These are phyloP conservation scores for Nixonia krombeini DNA, from an alignment of 1,140 invertebrate species.

Conservation along the genomic window DNA sequence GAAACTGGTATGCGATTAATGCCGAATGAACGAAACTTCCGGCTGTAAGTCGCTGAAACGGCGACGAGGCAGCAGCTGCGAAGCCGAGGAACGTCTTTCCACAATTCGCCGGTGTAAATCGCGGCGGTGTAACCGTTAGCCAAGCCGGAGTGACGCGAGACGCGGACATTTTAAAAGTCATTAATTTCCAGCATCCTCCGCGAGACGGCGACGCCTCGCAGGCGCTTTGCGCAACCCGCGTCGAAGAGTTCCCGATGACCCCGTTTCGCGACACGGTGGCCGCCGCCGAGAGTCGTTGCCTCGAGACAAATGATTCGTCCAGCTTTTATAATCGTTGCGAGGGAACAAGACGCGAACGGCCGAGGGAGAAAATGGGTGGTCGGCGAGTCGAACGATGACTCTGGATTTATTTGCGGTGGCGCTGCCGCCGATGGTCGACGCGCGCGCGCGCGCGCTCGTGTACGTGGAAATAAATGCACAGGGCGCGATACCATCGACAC, in stretches of 20 bases:
- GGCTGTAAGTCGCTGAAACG: too few relatives aligned
- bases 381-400: constrained; percentile 51
- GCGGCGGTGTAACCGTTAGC: constrained; percentile 25
- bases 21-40: too few relatives aligned
- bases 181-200: constrained; percentile 31
- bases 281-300: constrained; percentile 17
- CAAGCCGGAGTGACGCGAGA: constrained; percentile 19
- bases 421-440: constrained; percentile 18
- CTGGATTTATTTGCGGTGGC: constrained; percentile 42
- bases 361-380: constrained; percentile 63
- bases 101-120: too few relatives aligned
- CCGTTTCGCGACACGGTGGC: constrained; percentile 30
- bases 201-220: constrained; percentile 16
- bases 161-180: constrained; percentile 35
- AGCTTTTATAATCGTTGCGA: constrained; percentile 58
- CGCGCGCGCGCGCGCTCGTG: constrained; percentile 29
- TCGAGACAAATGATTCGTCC: constrained; percentile 63
- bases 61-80: too few relatives aligned
- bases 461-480: constrained; percentile 20
- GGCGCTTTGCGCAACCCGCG: constrained; percentile 39
- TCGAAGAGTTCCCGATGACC: constrained; percentile 41
- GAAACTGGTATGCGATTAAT: too few relatives aligned
- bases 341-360: constrained; percentile 61
- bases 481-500: constrained; percentile 55
- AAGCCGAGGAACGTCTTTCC: too few relatives aligned